These are phyloP conservation scores for Oryctes rhinoceros DNA, from an alignment of 1,140 invertebrate species.

Conservation along the genomic window DNA sequence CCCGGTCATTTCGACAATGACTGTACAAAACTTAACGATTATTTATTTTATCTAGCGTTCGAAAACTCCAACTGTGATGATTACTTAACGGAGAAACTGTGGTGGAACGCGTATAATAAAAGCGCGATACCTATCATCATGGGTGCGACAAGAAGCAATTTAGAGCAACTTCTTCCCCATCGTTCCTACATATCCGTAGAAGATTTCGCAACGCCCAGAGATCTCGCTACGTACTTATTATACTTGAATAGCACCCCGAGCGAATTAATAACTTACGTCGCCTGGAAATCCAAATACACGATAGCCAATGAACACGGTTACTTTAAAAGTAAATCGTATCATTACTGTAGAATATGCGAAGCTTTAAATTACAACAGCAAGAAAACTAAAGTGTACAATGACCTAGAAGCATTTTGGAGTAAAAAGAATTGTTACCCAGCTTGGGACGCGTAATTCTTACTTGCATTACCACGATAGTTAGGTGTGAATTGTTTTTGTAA, in stretches of 20 bases:
- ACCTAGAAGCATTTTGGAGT: constrained; percentile 64
- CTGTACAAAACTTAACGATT: constrained; percentile 66
- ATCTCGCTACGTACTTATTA: constrained; percentile 71
- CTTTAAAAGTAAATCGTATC: constrained; percentile 71
- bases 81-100: constrained; percentile 78
- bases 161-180: constrained; percentile 67
- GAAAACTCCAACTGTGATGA: constrained; percentile 79
- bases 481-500: neutral
- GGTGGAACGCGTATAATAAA: constrained; percentile 70
- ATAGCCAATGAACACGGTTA: constrained; percentile 79
- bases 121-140: constrained; percentile 75
- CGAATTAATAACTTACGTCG: constrained; percentile 71
- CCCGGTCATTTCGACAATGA: constrained; percentile 68
- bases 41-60: constrained; percentile 80
- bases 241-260: constrained; percentile 66
- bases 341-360: constrained; percentile 85
- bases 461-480: neutral
- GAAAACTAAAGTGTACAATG: constrained; percentile 64
- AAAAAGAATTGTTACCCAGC: constrained; percentile 60
- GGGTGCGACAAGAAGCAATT: constrained; percentile 66
- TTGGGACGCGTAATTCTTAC: constrained; percentile 46
- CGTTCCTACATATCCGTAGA: constrained; percentile 77
- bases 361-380: constrained; percentile 72
- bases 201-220: constrained; percentile 71
- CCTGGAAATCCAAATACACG: constrained; percentile 73